A percentile compares a stretch with the other conserved stretches of the same genome.
These are phyloP conservation scores for Deilephila porcellus DNA, from an alignment of 2,888 invertebrate species.

Conservation along the genomic window DNA sequence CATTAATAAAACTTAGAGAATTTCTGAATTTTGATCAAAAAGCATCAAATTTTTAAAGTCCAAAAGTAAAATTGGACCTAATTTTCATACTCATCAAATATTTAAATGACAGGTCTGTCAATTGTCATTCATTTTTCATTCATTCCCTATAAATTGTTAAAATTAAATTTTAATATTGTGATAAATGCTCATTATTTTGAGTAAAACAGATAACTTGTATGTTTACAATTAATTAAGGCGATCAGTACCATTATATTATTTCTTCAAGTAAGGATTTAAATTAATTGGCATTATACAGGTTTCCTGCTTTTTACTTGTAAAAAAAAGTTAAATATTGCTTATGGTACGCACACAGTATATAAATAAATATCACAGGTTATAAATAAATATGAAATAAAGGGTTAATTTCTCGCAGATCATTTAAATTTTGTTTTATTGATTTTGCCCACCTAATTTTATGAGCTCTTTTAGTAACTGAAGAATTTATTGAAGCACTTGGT, in stretches of 20 bases:
- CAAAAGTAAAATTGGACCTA: conserved; percentile 62
- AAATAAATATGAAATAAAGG: not conserved
- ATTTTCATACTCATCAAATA: conserved; percentile 75
- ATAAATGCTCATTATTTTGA: not conserved
- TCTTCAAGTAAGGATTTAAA: not conserved
- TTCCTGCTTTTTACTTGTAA: not conserved
- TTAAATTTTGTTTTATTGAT: too few species aligned
- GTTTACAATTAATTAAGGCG: not conserved
- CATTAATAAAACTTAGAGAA: conserved; percentile 50
- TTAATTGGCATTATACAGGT: not conserved
- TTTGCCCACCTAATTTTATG: too few species aligned
- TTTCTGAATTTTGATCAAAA: conserved; percentile 49
- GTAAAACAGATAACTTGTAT: not conserved
- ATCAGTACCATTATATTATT: not conserved
- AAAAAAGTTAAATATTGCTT: not conserved
- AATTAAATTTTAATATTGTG: not conserved
- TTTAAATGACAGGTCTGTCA: conserved; percentile 58
- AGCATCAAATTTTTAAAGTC: conserved; percentile 53
- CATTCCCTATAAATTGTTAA: conserved; percentile 12
- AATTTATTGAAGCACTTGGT: too few species aligned
- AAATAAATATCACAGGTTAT: not conserved
- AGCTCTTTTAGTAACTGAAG: too few species aligned
- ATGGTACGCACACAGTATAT: not conserved
- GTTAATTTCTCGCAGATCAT: not conserved
- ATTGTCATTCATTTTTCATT: conserved; percentile 26